Evolutionary conservation across 2,888 invertebrate species (phyloP), one percentile per base, ranked within the genome.

Genomic region (Dinocampus coccinellae): DNA sequence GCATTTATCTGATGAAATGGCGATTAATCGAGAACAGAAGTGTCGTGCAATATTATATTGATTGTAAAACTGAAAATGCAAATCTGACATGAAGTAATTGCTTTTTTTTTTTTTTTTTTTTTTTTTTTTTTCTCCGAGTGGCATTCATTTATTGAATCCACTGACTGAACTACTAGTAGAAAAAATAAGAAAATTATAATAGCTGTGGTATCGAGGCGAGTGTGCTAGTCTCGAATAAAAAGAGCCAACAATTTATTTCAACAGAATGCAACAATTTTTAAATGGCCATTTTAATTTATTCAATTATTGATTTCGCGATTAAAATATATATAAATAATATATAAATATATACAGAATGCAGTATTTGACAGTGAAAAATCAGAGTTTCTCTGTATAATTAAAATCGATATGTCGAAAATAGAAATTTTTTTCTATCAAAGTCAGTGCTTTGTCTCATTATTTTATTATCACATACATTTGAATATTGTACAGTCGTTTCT

Each of bases 261-360:
- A 81, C 83, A 82, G 82, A 83, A 82, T 82, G 81, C 82, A 84
- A 83, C 81, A 80, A 78, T 81, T 81, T 81, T 80, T 75, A 72
- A 61, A 76, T 76, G 72, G 73, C 61, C 66, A 69, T 67, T 74
- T 61, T 67, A 74, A 69, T 68, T 71, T 62, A 72, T 26, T 16
- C 58, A 63, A 60, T 55, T 36, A 26, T 62, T 70, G 16, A n/a
- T 47, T 47, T 20, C 20, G 7, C 9, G 6, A 47, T 47, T 47
- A 47, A 16, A 42, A 42, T 0, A 55, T 13, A 52, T 39, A 39
- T n/a, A n/a, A 39, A 39, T 39, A 39, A 47, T 47, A 47, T 16
- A 47, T 47, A 47, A n/a, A 47, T 47, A 47, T 47, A 6, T 47
- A 47, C 16, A 16, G 16, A 42, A 3, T 13, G 16, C 47, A 42